Conservation (phyloP, 2,797 vertebrate genomes). For the Onychomys leucogaster region DNA sequence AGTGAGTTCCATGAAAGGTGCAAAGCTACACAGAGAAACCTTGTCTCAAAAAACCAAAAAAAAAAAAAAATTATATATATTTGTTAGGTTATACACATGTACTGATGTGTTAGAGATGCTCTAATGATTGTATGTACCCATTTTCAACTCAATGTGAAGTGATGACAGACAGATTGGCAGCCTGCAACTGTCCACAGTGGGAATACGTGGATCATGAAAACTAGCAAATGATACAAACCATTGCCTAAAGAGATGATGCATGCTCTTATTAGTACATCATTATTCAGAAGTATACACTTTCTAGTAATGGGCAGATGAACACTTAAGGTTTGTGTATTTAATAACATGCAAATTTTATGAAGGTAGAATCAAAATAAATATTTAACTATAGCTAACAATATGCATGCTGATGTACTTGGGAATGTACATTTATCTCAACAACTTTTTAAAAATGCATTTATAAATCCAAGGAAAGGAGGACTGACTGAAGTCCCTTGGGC, state of each 20-base stretch:
- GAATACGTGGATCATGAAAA: slow-evolving; percentile 36
- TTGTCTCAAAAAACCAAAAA: too few relatives aligned
- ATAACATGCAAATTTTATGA: slow-evolving; percentile 42
- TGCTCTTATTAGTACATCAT: slow-evolving; percentile 33
- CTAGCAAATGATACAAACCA: slow-evolving; percentile 40
- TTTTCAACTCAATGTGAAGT: slow-evolving; percentile 23
- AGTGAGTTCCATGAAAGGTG: too few relatives aligned
- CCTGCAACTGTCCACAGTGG: neutral
- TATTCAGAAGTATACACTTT: slow-evolving; percentile 16
- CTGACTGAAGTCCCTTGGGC: slow-evolving; percentile 1
- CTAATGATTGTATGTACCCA: neutral
- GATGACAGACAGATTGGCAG: slow-evolving; percentile 7
- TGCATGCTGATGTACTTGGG: slow-evolving; percentile 4
- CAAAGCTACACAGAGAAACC: too few relatives aligned
- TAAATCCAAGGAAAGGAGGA: slow-evolving; percentile 49
- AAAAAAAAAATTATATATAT: too few relatives aligned
- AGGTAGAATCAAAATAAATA: slow-evolving; percentile 55
- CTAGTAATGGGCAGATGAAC: slow-evolving; percentile 51
- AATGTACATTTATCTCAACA: neutral
- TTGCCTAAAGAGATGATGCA: neutral
- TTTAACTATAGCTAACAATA: slow-evolving; percentile 53
- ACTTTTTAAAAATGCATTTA: slow-evolving; percentile 25
- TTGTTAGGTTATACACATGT: neutral
- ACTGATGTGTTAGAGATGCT: slow-evolving; percentile 5
- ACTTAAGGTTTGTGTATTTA: slow-evolving; percentile 1